phyloP scores from a whole-genome alignment of 2,113 vertebrate species.

The Arizona elegans region DNA sequence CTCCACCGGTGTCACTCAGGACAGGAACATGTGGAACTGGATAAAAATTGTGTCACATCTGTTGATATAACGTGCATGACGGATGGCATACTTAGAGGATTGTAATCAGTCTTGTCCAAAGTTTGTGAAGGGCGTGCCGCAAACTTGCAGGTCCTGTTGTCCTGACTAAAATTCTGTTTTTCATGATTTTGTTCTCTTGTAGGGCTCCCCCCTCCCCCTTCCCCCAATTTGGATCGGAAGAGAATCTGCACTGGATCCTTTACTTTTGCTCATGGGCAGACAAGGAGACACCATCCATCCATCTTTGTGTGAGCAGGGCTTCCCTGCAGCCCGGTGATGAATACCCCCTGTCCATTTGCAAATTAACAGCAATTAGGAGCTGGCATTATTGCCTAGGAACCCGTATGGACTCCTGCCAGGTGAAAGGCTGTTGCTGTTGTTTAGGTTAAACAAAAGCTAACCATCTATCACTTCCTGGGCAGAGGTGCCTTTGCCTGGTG shows the following conservation, averaged over 20 bases:
- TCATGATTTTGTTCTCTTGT: background rate
- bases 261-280: accelerated
- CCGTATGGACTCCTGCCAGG: slow-evolving; percentile 10
- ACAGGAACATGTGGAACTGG: background rate
- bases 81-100: background rate
- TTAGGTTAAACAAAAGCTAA: background rate
- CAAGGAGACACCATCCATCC: background rate
- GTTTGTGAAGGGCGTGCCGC: background rate
- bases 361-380: slow-evolving; percentile 33
- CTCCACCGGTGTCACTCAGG: background rate
- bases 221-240: background rate
- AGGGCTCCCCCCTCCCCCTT: too few relatives aligned
- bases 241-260: background rate
- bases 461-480: background rate
- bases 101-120: background rate
- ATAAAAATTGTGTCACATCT: background rate
- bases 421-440: background rate
- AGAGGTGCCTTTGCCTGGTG: background rate
- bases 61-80: background rate
- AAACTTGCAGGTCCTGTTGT: background rate
- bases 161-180: background rate
- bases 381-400: background rate
- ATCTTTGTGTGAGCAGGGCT: background rate
- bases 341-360: background rate
- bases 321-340: background rate